A percentile compares a stretch with the other conserved stretches of the same genome.
These are phyloP conservation scores for Boulengeromyrus knoepffleri DNA, from an alignment of 2,113 vertebrate genomes.

Conservation along the genomic window DNA sequence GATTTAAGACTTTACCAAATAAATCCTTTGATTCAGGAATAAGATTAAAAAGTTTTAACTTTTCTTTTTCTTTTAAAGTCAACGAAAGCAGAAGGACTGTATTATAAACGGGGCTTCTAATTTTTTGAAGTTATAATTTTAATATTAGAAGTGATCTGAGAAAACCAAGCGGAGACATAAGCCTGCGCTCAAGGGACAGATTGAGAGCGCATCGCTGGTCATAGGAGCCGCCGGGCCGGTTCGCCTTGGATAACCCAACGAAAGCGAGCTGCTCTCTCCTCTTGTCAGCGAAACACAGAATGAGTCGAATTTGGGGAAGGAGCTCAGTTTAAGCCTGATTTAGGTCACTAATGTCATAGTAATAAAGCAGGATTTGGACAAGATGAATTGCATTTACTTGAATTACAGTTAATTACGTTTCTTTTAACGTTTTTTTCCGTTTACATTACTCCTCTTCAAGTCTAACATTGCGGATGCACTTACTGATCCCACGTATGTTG, in stretches of 20 bases:
- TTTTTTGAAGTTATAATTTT: neutral
- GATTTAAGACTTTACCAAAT: conserved; percentile 22
- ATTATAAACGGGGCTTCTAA: neutral
- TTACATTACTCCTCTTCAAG: neutral
- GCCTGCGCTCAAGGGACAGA: neutral
- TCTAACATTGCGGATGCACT: neutral
- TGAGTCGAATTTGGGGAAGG: conserved; percentile 33
- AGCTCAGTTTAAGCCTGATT: neutral
- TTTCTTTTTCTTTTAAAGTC: neutral
- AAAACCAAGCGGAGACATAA: neutral
- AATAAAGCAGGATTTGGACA: neutral
- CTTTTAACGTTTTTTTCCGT: neutral
- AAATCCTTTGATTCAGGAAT: conserved; percentile 8
- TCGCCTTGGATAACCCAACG: neutral
- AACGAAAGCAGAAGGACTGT: neutral
- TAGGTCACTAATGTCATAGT: neutral
- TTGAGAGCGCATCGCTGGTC: neutral
- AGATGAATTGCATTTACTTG: neutral
- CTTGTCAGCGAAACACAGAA: neutral
- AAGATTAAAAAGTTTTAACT: neutral
- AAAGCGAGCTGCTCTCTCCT: neutral
- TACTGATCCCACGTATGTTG: neutral
- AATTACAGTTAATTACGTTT: neutral
- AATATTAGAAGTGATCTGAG: neutral
- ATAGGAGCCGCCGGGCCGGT: neutral